A percentile compares a stretch with the other conserved stretches of the same genome.
Evolutionary conservation across 1,140 invertebrate species (phyloP).

Genomic region (Phymorhynchus buccinoides): DNA sequence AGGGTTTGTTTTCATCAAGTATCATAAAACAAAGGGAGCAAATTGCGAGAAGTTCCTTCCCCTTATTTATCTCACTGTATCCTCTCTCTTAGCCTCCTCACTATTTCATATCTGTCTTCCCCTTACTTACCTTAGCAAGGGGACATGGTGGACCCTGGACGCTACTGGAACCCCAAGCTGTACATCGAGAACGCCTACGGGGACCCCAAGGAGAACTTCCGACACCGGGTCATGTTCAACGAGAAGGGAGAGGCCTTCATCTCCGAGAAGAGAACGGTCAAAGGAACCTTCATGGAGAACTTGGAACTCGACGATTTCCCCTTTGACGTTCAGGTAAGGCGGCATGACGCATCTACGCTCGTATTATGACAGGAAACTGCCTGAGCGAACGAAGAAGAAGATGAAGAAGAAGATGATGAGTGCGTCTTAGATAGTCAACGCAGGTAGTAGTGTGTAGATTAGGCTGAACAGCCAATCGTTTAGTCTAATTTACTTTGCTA

Average conservation of each 20-base stretch:
- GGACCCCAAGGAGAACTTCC: conserved; percentile 70
- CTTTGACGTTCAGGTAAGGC: conserved; percentile 72
- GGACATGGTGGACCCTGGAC: conserved; percentile 66
- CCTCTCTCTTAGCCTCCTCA: not conserved
- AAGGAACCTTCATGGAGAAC: conserved; percentile 73
- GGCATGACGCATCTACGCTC: no score
- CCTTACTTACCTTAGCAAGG: conserved; percentile 48
- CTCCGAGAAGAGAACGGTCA: conserved; percentile 68
- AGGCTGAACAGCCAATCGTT: no score
- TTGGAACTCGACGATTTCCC: conserved; percentile 72
- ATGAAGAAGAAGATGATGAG: no score
- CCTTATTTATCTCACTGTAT: no score
- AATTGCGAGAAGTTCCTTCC: no score
- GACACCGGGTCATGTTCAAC: conserved; percentile 66
- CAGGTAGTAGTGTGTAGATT: no score
- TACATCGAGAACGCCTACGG: conserved; percentile 72
- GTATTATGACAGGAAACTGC: no score
- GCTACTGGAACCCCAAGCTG: conserved; percentile 72
- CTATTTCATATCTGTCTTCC: not conserved
- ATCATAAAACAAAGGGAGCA: no score
- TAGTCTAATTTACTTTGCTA: no score
- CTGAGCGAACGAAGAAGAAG: no score
- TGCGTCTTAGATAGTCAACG: no score
- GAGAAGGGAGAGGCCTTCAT: conserved; percentile 69
- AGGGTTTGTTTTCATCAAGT: no score